Percentiles rank a stretch among this genome's conserved stretches.
phyloP scores from a whole-genome alignment of 1,140 invertebrate genomes.

The Penaeus indicus region DNA sequence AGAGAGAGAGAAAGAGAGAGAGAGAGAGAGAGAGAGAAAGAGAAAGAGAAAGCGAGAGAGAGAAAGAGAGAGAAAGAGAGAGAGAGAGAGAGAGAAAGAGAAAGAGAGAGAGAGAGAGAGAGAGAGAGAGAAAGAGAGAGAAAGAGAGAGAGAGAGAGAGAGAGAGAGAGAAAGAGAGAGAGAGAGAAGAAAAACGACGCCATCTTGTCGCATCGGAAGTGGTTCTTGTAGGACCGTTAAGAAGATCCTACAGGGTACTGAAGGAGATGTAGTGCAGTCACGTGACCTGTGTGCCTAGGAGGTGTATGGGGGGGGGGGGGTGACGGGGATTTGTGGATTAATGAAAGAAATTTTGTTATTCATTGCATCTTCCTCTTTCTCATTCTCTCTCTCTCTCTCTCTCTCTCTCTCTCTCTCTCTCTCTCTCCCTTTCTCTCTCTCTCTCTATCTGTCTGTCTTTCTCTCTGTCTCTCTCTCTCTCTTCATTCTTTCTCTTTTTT shows the following conservation, averaged over 20 bases:
- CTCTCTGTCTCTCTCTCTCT: not conserved
- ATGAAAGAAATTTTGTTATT: no score
- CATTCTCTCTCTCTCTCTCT: not conserved
- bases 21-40: slow-evolving; percentile 44
- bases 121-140: not conserved
- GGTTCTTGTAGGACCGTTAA: not conserved
- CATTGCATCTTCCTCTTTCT: not conserved
- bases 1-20: slow-evolving; percentile 28
- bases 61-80: slow-evolving; percentile 11
- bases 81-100: slow-evolving; percentile 45
- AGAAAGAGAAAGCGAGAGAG: slow-evolving; percentile 43
- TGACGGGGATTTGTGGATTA: not conserved
- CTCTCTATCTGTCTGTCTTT: not conserved
- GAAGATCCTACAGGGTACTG: not conserved
- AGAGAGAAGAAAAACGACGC: not conserved
- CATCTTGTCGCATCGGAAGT: not conserved
- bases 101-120: slow-evolving; percentile 45
- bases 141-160: not conserved
- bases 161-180: slow-evolving; percentile 15
- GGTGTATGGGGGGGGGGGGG: not conserved
- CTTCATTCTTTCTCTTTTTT: no score
- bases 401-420: not conserved
- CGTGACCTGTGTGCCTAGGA: no score
- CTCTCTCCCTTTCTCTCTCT: not conserved
- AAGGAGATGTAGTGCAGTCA: not conserved